Evolutionary conservation across 2,113 vertebrate species (phyloP), one percentile per base, ranked within the genome.

Genomic region (Onychostoma macrolepis): DNA sequence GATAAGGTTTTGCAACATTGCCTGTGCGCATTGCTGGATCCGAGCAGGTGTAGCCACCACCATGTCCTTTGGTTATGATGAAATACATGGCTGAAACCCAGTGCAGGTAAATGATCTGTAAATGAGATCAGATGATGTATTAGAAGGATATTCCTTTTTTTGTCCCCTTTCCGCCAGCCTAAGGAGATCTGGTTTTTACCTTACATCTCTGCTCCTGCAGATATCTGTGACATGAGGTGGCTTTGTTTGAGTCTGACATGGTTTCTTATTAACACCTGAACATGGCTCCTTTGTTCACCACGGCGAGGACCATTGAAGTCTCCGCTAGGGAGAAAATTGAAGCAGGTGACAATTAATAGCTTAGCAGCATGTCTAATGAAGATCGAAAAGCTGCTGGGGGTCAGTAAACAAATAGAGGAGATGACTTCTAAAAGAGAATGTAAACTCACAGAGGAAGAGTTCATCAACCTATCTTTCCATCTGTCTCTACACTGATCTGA

Each of bases 281-380:
- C 91, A 90, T 89, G 89, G 92, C 92, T 91, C 87, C 92, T 93
- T 94, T 94, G 93, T 95, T 93, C 91, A 89, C 90, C 85, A 84
- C 80, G 84, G 88, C 93, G 89, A 93, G 92, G 86, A 86, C 92
- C 92, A 92, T 93, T 95, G 91, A 94, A 88, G 28, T 89, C 50
- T 72, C 56, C 88, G 91, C 91, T 91, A 45, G 9, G 91, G 92
- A 96, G 94, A 93, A 94, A 94, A 94, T 94, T 92, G 91, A 95
- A 95, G 92, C 89, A 91, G 93, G 91, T 93, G 90, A 93, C 94
- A 95, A 95, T 95, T 94, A 94, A 96, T 94, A 94, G 92, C 93
- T 89, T 85, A 88, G 87, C 91, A 87, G 92, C 92, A 90, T 92
- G 93, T 94, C 94, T 95, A 95, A 94, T 94, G 95, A 95, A 95